phyloP scores from a whole-genome alignment of 23 tunicate species.

The Diplosoma virens region DNA sequence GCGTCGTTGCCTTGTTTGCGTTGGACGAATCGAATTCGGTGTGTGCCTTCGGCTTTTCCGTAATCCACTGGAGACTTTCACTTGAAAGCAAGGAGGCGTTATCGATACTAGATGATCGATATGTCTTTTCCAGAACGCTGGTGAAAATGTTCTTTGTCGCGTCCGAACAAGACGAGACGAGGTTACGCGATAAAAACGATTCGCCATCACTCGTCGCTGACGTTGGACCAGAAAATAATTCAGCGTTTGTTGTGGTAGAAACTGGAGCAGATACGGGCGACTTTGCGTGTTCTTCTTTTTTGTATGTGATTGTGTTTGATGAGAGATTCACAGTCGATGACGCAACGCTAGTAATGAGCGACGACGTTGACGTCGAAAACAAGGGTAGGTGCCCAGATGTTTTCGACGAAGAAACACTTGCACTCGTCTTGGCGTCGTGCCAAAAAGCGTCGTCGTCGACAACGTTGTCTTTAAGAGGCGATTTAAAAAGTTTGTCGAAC shows the following conservation, averaged over 20 bases:
- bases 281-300: no score
- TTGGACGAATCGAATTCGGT: background rate
- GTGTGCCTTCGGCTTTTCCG: background rate
- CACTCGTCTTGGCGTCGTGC: background rate
- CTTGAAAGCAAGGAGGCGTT: background rate
- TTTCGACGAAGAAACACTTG: background rate
- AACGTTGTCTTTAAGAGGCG: slow-evolving; percentile 6
- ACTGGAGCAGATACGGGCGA: background rate
- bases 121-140: background rate
- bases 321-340: background rate
- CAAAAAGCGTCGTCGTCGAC: background rate
- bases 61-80: background rate
- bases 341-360: background rate
- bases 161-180: background rate
- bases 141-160: background rate
- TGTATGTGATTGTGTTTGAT: background rate
- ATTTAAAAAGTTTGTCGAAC: slow-evolving; percentile 56
- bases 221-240: background rate
- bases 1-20: background rate
- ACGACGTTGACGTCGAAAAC: background rate
- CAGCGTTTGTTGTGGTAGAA: background rate
- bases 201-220: background rate
- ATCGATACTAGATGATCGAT: background rate
- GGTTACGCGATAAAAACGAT: background rate
- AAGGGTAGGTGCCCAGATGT: background rate